A percentile compares a stretch with the other conserved stretches of the same genome.
These are phyloP conservation scores for Noctua pronuba DNA, from an alignment of 2,888 invertebrate genomes.

Conservation along the genomic window DNA sequence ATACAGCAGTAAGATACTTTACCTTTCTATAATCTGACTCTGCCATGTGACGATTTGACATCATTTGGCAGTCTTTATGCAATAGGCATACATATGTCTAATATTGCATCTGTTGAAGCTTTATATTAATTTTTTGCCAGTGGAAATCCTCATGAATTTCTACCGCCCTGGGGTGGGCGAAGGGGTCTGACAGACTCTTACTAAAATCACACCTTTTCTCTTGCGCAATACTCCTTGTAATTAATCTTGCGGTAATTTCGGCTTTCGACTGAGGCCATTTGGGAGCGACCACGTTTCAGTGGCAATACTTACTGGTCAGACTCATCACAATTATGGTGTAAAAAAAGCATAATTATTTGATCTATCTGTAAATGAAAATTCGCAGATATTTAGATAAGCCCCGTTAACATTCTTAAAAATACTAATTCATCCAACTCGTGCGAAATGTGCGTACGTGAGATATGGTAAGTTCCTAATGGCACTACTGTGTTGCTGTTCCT, in stretches of 20 bases:
- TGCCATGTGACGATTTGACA: not conserved
- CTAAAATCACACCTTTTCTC: too few species aligned
- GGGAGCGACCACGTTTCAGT: not conserved
- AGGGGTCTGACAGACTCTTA: not conserved
- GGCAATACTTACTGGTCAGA: not conserved
- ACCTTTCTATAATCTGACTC: not conserved
- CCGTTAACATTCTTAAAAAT: not conserved
- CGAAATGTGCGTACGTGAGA: conserved; percentile 27
- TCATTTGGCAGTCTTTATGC: too few species aligned
- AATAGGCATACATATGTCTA: too few species aligned
- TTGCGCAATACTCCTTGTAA: too few species aligned
- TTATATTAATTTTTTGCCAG: too few species aligned
- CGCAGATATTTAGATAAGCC: not conserved
- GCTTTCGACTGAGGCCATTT: not conserved
- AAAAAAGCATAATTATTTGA: not conserved
- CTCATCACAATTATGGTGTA: not conserved
- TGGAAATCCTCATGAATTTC: too few species aligned
- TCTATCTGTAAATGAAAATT: not conserved
- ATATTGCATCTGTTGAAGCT: too few species aligned
- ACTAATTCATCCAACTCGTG: not conserved
- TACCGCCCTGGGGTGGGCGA: too few species aligned
- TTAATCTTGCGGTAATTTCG: not conserved
- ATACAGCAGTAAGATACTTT: not conserved
- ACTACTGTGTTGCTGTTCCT: not conserved
- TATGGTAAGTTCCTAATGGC: not conserved